Percentiles rank a stretch among this genome's conserved stretches.
Evolutionary conservation across 2,113 vertebrate species (phyloP).

Genomic region (Sinosuthora webbiana): DNA sequence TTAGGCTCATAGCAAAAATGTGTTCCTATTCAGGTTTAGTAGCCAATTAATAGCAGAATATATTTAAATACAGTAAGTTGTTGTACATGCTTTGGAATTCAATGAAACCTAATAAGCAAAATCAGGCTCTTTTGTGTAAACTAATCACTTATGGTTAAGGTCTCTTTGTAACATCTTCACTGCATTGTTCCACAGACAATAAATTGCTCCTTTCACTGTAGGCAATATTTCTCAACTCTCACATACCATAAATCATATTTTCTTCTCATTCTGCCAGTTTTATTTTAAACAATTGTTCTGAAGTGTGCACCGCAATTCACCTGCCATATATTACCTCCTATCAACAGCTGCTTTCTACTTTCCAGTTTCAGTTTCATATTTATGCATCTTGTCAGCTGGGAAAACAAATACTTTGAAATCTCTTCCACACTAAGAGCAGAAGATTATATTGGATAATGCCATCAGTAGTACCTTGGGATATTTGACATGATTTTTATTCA

Average conservation of each 20-base stretch:
- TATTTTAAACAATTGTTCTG: slow-evolving; percentile 19
- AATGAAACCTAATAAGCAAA: slow-evolving; percentile 28
- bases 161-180: neutral
- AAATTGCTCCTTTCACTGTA: neutral
- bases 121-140: slow-evolving; percentile 17
- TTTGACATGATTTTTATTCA: slow-evolving; percentile 4
- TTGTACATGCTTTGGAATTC: slow-evolving; percentile 28
- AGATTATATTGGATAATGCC: neutral
- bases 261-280: slow-evolving; percentile 6
- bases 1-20: neutral
- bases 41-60: slow-evolving; percentile 34
- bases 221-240: neutral
- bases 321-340: neutral
- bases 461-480: neutral
- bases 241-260: neutral
- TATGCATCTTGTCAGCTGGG: neutral
- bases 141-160: slow-evolving; percentile 20
- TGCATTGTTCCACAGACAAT: slow-evolving; percentile 5
- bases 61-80: slow-evolving; percentile 14
- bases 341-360: neutral
- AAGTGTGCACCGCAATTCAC: neutral
- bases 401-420: slow-evolving; percentile 19
- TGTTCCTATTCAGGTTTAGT: neutral
- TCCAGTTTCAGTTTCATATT: slow-evolving; percentile 5
- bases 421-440: neutral